Base-by-base conservation (phyloP, 2,888 invertebrate species). In the Melanostoma mellinum region DNA sequence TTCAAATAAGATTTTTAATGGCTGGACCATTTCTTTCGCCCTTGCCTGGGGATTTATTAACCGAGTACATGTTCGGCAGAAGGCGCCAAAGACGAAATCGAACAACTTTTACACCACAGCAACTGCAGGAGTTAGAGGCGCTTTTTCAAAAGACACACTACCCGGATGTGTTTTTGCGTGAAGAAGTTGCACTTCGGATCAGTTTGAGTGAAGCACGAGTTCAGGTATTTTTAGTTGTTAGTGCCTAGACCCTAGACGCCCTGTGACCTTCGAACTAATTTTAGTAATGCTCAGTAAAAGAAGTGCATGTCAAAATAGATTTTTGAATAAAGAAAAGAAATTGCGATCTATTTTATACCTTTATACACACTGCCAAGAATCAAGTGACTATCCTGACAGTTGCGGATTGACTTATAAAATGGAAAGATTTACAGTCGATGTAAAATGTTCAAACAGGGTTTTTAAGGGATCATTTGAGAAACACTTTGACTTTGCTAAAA, bases 141-240 rank as follows among this genome's bases (percentile, higher is more conserved):
- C 93, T 98, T 32, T 98, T 98, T 91, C 97, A 97, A 91, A 97
- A 97, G 91, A 98, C 98, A 0, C 98, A 98, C 89, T 98, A 98
- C 90, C 98, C 98, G 4, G 98, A 98, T 89, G 98, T 98, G 32
- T 91, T 91, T 76, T 86, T 91, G 85, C 93, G 98, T 87, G 98
- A 98, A 90, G 97, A 98, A 92, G 97, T 98, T 6, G 98, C 98
- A 0, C 91, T 97, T 77, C 93, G 97, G 89, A 98, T 98, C 87
- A 97, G 96, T 89, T 93, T 98, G 5, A 97, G 97, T 2, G 98
- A 98, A 92, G 98, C 98, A 56, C 94, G 98, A 89, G 97, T 98
- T 50, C 98, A 98, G 91, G 91, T 92, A 82, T 50, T 69, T 69
- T 30, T 1, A 63, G 38, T 63, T 40, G 36, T 53, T 63, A 46